These are phyloP conservation scores for Hydrocynus forskahlii DNA, from an alignment of 2,797 vertebrate species.

Conservation along the genomic window DNA sequence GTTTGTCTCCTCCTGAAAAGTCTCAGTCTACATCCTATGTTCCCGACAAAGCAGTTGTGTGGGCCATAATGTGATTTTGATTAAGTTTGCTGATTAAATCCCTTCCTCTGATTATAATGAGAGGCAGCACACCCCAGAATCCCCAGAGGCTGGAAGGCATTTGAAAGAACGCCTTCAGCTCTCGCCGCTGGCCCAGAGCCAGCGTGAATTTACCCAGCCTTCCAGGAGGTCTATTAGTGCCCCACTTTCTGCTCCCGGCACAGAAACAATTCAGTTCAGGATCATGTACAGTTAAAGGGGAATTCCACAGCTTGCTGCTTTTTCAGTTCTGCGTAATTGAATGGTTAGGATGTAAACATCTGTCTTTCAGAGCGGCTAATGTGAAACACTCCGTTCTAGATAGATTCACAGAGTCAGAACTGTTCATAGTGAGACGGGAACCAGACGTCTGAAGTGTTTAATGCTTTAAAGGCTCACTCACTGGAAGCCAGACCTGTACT, in stretches of 20 bases:
- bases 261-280: neutral
- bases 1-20: neutral
- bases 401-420: too few species aligned
- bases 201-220: slow-evolving; percentile 9
- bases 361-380: too few species aligned
- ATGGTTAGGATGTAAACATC: too few species aligned
- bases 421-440: too few species aligned
- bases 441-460: too few species aligned
- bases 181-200: slow-evolving; percentile 1
- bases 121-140: slow-evolving; percentile 27
- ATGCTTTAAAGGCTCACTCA: too few species aligned
- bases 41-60: neutral
- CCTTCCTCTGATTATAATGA: slow-evolving; percentile 34
- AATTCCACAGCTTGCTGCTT: too few species aligned
- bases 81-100: slow-evolving; percentile 17
- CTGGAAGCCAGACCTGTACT: too few species aligned
- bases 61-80: slow-evolving; percentile 22
- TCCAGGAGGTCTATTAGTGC: slow-evolving; percentile 9
- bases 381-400: too few species aligned
- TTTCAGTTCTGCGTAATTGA: too few species aligned
- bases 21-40: neutral
- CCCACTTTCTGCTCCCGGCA: slow-evolving; percentile 14
- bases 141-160: slow-evolving; percentile 12
- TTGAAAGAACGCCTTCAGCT: slow-evolving; percentile 29
- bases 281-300: neutral